Evolutionary conservation across 1,140 invertebrate species (phyloP), one percentile per base, ranked within the genome.

Genomic region (Bombus terrestris): DNA sequence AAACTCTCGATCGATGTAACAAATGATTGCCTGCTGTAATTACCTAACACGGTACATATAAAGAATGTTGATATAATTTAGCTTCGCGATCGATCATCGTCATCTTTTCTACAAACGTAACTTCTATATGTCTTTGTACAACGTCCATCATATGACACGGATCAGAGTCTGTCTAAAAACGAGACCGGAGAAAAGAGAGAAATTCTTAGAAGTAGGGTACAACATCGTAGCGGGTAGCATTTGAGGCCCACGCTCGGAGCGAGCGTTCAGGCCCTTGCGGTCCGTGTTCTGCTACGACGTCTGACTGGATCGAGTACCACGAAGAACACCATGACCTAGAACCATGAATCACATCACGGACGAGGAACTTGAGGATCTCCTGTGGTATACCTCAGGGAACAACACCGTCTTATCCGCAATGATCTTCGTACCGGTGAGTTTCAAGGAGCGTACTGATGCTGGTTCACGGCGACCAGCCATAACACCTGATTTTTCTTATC

Each of bases 401-500:
- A 81, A 85, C 82, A 47, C 66, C 66, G 57, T 62, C 75, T 90
- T 90, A 89, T 90, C 89, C 78, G 62, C 74, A 41, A 72, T 73
- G 86, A 90, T 90, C 89, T 90, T 62, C 57, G 78, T 85, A 80
- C 72, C 74, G 85, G 47, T 66, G 85, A 87, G 85, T 87, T 85
- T 89, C 86, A 82, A 89, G 81, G 87, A 90, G 80, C 71, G 74
- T 75, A 80, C 75, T 43, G 68, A 77, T 53, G 43, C 35, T 32
- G 64, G 72, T 53, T 71, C 10, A 43, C 69, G 28, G 64, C 47
- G 69, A 35, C 62, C 75, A 39, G 41, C 72, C 79, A 25, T 87
- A 82, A 87, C 86, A 81, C 83, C 79, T 86, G 82, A 90, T 88
- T 86, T 85, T 86, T 74, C 89, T 91, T 86, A 90, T 91, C 86